These are phyloP conservation scores for Caenorhabditis inopinata DNA, from an alignment of 1,140 invertebrate species.

Conservation along the genomic window DNA sequence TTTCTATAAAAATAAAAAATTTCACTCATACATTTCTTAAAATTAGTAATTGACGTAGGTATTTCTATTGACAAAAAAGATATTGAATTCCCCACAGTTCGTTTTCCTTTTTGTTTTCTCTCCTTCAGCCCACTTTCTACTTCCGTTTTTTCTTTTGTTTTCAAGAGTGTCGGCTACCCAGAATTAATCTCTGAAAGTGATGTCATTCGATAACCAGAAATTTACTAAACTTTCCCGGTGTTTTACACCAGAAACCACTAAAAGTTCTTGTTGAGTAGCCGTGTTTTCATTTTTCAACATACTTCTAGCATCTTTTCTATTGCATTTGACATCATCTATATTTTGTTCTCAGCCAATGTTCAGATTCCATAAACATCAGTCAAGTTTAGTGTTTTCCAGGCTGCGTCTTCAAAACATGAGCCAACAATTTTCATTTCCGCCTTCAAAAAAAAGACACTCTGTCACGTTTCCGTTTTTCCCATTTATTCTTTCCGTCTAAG, in stretches of 20 bases:
- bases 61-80: constrained; percentile 16
- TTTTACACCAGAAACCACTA: too few relatives aligned
- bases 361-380: not conserved
- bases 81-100: constrained; percentile 10
- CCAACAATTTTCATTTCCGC: constrained; percentile 15
- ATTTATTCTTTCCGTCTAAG: not conserved
- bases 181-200: not conserved
- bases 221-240: too few relatives aligned
- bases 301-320: not conserved
- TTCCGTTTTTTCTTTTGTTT: not conserved
- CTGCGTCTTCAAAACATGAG: not conserved
- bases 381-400: not conserved
- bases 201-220: too few relatives aligned
- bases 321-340: not conserved
- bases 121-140: not conserved
- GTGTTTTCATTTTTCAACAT: not conserved
- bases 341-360: not conserved
- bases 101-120: not conserved
- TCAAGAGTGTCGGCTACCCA: too few relatives aligned
- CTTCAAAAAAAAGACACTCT: not conserved
- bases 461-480: constrained; percentile 10
- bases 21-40: too few relatives aligned
- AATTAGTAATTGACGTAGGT: too few relatives aligned
- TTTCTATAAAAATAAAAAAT: too few relatives aligned
- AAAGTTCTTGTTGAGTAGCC: too few relatives aligned